Base-by-base conservation (phyloP, 2,888 invertebrate species). In the Eupithecia abbreviata region DNA sequence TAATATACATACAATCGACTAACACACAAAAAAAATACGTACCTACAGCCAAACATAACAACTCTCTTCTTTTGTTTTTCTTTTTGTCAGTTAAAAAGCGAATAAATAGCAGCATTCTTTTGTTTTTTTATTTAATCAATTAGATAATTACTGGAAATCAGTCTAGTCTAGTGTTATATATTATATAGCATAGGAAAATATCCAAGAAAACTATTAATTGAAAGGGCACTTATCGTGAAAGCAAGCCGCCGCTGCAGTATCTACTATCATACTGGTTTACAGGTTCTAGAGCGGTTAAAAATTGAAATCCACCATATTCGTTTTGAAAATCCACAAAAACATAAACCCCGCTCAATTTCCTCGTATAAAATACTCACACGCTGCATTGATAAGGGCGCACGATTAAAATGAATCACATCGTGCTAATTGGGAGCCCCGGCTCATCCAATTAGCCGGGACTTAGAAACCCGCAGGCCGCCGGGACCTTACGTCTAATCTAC, bases 361-460 rank as follows among this genome's bases (percentile, higher is more conserved):
- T 2, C 49, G 66, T 13, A 12, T 47, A 47, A 69, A 66, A 66
- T 42, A 74, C 73, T 78, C 77, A 81, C 82, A 79, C 68, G 74
- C 82, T 88, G 91, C 91, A 91, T 88, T 89, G 91, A 90, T 92
- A 92, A 91, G 91, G 90, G 92, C 87, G 90, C 92, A 86, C 93
- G 93, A 93, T 94, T 93, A 94, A 93, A 94, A 93, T 92, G 93
- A 95, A 94, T 93, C 94, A 92, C 93, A 89, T 89, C 92, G 90
- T 89, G 90, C 92, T 94, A 94, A 94, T 94, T 94, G 94, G 93
- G 90, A 7, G 55, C 55, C 88, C 76, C 88, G 90, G 92, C 91
- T 93, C 93, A 92, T 93, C 94, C 95, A 94, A 95, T 94, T 95
- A 94, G 93, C 90, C 88, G 88, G 88, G 93, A 93, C 94, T 94